A percentile compares a stretch with the other conserved stretches of the same genome.
These are phyloP conservation scores for Leucozona laternaria DNA, from an alignment of 2,888 invertebrate genomes.

Conservation along the genomic window DNA sequence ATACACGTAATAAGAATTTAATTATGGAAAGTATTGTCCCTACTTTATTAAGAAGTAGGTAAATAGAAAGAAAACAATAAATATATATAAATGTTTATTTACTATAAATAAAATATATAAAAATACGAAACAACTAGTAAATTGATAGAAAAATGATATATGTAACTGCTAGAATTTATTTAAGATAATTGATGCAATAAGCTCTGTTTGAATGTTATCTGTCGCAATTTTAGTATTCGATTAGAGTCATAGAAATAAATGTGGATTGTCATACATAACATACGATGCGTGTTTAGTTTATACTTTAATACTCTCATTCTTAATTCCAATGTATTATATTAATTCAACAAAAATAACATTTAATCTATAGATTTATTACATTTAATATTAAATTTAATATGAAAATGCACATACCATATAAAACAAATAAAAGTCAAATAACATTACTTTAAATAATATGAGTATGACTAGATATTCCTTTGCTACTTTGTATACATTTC, in stretches of 20 bases:
- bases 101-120: constrained; percentile 21
- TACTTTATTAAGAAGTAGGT: constrained; percentile 28
- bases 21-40: constrained; percentile 17
- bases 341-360: constrained; percentile 55
- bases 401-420: constrained; percentile 65
- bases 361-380: constrained; percentile 69
- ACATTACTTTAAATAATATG: constrained; percentile 48
- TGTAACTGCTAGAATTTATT: constrained; percentile 51
- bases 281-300: constrained; percentile 44
- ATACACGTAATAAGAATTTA: constrained; percentile 22
- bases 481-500: not conserved
- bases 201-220: constrained; percentile 47
- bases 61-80: constrained; percentile 17
- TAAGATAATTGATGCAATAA: constrained; percentile 30
- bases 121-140: constrained; percentile 60
- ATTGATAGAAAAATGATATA: constrained; percentile 60
- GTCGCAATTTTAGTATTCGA: constrained; percentile 22
- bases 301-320: constrained; percentile 47
- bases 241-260: not conserved
- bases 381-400: constrained; percentile 73
- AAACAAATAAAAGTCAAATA: constrained; percentile 73
- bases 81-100: not conserved
- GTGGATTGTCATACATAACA: constrained; percentile 13
- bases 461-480: not conserved
- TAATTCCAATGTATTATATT: constrained; percentile 72